Evolutionary conservation across 2,797 vertebrate species (phyloP), one percentile per base, ranked within the genome.

Genomic region (Peromyscus eremicus): DNA sequence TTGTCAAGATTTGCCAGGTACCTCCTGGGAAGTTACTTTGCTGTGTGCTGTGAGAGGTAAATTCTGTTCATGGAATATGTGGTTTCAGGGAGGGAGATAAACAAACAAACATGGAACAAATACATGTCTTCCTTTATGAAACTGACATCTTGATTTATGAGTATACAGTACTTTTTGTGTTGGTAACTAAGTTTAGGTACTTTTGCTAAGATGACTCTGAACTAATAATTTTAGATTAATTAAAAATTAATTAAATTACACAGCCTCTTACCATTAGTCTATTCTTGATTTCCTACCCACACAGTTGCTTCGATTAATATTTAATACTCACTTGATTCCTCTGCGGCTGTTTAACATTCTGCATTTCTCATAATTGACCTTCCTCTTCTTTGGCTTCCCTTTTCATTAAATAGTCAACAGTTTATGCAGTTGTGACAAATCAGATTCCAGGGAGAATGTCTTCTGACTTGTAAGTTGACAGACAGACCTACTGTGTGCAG

Each of bases 261-360:
- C 23, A 34, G 9, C 40, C 68, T 40, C 17, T 79, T 77, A 91
- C 49, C 71, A 40, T 85, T 88, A 91, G 68, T 86, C 34, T 27
- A 64, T 80, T 34, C 49, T 86, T 95, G 21, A 80, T 90, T 93
- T 93, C 29, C 66, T 76, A 71, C 19, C 66, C 55, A 76, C 40
- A 7, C 75, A 89, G 43, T 80, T 95, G 37, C 49, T 93, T 96
- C 80, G 27, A 60, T 81, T 93, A 89, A 91, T 89, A 90, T 93
- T 88, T 88, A 40, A 37, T 88, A 55, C 5, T 46, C 52, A 81
- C 71, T 1, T 49, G 4, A 79, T 81, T 95, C 21, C 4, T 23
- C 13, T 87, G 55, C 37, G 8, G 16, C 49, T 86, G 29, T 93
- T 95, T 86, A 62, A 92, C 76, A 52, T 29, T 71, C 52, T 96